Conservation (phyloP, 1,140 invertebrate genomes). For the Heterodera schachtii region DNA sequence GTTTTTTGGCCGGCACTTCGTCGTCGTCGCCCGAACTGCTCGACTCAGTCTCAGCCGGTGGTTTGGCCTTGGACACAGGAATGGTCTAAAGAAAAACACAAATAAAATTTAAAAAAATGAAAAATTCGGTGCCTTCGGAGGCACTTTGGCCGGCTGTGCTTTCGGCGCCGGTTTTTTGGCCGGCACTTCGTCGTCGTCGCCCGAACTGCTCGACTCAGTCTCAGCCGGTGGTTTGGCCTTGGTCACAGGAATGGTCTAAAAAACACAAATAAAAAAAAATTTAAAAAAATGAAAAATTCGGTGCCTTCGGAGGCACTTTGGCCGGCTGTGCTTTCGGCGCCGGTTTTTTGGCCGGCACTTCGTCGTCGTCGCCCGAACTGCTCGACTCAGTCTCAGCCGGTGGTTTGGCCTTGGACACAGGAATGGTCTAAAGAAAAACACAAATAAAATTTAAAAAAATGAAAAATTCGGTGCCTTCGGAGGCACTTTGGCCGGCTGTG, state of each 20-base stretch:
- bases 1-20: too few relatives aligned
- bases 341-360: neutral
- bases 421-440: too few relatives aligned
- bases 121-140: neutral
- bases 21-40: constrained; percentile 7
- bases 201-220: neutral
- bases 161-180: neutral
- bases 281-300: neutral
- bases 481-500: too few relatives aligned
- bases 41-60: neutral
- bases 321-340: neutral
- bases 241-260: neutral
- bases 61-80: neutral
- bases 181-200: neutral
- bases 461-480: neutral
- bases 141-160: neutral
- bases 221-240: neutral
- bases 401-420: neutral
- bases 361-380: constrained; percentile 14
- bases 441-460: neutral
- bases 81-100: neutral
- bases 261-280: neutral
- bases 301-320: too few relatives aligned
- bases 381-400: neutral
- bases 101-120: neutral